Conservation (phyloP, 2,113 vertebrate genomes). For the Corythornis cristatus region DNA sequence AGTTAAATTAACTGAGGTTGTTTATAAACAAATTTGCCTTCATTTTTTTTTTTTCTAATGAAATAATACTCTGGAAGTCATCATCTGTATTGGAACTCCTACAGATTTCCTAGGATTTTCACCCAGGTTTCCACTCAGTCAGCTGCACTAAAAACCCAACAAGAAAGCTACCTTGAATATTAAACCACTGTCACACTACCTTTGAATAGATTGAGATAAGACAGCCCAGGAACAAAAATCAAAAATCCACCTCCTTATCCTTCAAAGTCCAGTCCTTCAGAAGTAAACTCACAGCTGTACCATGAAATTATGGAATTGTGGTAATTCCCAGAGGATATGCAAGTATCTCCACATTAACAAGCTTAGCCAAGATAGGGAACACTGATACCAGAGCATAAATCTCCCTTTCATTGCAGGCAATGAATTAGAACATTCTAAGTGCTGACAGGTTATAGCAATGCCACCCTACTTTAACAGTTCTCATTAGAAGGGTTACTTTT, state of each 20-base stretch:
- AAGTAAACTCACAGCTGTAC: not conserved
- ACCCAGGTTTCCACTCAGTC: not conserved
- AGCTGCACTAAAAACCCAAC: not conserved
- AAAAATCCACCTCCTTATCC: not conserved
- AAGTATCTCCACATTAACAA: slow-evolving; percentile 66
- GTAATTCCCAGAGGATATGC: slow-evolving; percentile 65
- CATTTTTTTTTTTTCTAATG: not conserved
- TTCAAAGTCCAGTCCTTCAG: not conserved
- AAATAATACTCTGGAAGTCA: not conserved
- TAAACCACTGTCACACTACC: not conserved
- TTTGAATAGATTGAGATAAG: not conserved
- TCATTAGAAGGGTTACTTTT: not conserved
- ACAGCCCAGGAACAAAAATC: not conserved
- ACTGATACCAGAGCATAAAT: not conserved
- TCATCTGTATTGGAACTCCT: not conserved
- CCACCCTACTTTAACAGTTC: not conserved
- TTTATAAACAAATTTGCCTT: not conserved
- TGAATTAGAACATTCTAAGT: not conserved
- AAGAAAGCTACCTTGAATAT: not conserved
- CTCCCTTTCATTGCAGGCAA: not conserved
- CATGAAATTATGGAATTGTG: not conserved
- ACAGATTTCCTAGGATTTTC: not conserved
- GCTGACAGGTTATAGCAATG: not conserved
- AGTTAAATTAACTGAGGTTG: not conserved
- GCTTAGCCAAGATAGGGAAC: slow-evolving; percentile 22